Base-by-base conservation (phyloP, 2,797 vertebrate genomes). In the Muscicapa striata region DNA sequence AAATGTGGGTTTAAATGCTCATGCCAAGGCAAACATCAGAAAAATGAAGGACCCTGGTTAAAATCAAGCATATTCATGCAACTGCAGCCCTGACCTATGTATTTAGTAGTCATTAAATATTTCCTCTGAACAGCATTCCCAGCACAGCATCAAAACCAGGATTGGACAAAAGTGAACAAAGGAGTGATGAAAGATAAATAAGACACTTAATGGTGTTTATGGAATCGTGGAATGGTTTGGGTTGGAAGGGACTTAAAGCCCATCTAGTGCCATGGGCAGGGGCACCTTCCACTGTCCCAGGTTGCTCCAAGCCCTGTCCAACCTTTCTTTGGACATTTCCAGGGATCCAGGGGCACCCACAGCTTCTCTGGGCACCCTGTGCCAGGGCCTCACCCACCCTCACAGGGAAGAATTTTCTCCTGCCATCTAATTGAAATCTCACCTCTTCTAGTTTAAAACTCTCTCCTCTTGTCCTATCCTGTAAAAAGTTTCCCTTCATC, bases 251-350 rank as follows among this genome's bases (percentile, higher is more conserved):
- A 29, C 6, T 29, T 0, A 24, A 11, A 82, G 8, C 9, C 5
- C 23, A 82, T 1, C 19, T 18, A 22, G 16, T 17, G 0, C 15
- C 77, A 29, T 17, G 27, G 36, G 8, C n/a, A 79, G 45, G 51
- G 59, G 38, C 51, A 45, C 13, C 9, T 87, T 1, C 61, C 52
- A 75, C 14, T 5, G 0, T 0, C 10, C 22, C 26, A 51, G 70
- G 38, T 0, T 13, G 36, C 21, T 75, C 45, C 45, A 22, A 36
- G 17, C 17, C 5, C 43, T 0, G 0, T 49, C 51, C 51, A 66
- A 0, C 17, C 61, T 43, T 36, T 18, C 17, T 32, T 43, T 32
- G 61, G 61, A 0, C 61, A 49, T 6, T 58, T 0, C 4, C 61
- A 67, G 52, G 36, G 61, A 74, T 58, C 51, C 43, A 57, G 38